A percentile compares a stretch with the other conserved stretches of the same genome.
Conservation (phyloP, 2,113 vertebrate genomes). For the Potamarius usumacintae region DNA sequence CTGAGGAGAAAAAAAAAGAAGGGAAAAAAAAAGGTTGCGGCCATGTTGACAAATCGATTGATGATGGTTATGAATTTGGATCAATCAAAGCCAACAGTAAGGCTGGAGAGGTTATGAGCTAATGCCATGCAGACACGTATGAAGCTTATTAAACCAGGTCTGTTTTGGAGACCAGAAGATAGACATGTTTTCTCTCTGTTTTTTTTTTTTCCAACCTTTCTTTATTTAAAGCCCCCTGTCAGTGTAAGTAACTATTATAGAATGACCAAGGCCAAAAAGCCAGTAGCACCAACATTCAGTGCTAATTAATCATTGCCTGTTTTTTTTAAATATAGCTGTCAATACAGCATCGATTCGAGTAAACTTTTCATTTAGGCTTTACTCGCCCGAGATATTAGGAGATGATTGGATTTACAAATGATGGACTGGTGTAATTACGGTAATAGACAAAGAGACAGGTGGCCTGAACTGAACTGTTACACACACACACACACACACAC, state of each 20-base stretch:
- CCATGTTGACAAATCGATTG: slow-evolving; percentile 32
- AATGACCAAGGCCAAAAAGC: neutral
- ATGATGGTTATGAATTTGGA: slow-evolving; percentile 19
- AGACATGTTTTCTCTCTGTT: neutral
- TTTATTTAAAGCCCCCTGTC: neutral
- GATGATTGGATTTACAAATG: slow-evolving; percentile 71
- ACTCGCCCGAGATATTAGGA: slow-evolving; percentile 66
- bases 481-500: slow-evolving; percentile 31
- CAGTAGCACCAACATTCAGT: neutral
- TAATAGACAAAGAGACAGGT: neutral
- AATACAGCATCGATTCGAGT: slow-evolving; percentile 66
- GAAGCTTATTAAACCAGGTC: neutral
- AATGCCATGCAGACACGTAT: neutral
- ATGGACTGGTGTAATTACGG: slow-evolving; percentile 62
- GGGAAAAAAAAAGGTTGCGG: slow-evolving; percentile 22
- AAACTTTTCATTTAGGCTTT: slow-evolving; percentile 67
- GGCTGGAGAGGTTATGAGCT: slow-evolving; percentile 15
- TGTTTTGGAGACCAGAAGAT: neutral
- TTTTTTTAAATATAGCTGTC: slow-evolving; percentile 61
- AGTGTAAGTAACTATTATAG: neutral
- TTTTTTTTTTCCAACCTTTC: neutral
- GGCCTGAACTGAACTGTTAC: slow-evolving; percentile 2
- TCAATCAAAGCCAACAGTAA: slow-evolving; percentile 18
- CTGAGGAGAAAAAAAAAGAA: slow-evolving; percentile 22
- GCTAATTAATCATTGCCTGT: slow-evolving; percentile 53